A percentile compares a stretch with the other conserved stretches of the same genome.
These are phyloP conservation scores for Hippocampus guttulatus DNA, from an alignment of 2,113 vertebrate genomes.

Conservation along the genomic window DNA sequence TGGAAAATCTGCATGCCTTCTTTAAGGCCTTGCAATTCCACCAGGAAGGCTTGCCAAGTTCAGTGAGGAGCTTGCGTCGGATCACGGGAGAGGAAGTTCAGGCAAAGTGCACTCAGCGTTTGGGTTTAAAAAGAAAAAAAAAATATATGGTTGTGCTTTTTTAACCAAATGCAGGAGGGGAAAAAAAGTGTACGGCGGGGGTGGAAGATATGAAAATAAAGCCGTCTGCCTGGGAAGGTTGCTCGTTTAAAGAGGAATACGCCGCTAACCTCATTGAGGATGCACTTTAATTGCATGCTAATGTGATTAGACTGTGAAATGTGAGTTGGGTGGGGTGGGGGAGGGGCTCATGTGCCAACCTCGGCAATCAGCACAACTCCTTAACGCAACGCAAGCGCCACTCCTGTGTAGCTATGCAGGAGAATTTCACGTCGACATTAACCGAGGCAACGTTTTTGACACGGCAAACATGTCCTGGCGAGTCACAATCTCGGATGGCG, in stretches of 20 bases:
- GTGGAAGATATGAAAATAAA: not conserved
- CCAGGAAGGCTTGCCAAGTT: not conserved
- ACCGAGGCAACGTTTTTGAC: not conserved
- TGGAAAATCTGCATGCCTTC: not conserved
- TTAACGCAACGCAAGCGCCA: not conserved
- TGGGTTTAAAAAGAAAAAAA: not conserved
- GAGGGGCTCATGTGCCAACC: not conserved
- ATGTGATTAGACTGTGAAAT: conserved; percentile 1
- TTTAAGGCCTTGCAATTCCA: not conserved
- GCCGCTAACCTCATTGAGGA: conserved; percentile 1
- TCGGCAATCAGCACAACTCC: not conserved
- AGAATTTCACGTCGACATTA: not conserved
- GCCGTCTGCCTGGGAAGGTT: not conserved
- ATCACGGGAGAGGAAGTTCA: not conserved
- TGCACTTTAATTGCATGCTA: conserved; percentile 1
- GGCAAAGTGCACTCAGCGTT: not conserved
- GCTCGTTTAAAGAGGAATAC: not conserved
- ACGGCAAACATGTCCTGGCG: no score
- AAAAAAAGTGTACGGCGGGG: not conserved
- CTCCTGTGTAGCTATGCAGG: not conserved
- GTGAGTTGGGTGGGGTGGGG: not conserved
- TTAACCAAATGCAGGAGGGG: not conserved
- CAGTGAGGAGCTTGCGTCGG: not conserved
- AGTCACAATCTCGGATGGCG: no score
- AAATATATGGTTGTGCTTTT: not conserved